Base-by-base conservation (phyloP, 2,797 vertebrate genomes). In the Coilia nasus region DNA sequence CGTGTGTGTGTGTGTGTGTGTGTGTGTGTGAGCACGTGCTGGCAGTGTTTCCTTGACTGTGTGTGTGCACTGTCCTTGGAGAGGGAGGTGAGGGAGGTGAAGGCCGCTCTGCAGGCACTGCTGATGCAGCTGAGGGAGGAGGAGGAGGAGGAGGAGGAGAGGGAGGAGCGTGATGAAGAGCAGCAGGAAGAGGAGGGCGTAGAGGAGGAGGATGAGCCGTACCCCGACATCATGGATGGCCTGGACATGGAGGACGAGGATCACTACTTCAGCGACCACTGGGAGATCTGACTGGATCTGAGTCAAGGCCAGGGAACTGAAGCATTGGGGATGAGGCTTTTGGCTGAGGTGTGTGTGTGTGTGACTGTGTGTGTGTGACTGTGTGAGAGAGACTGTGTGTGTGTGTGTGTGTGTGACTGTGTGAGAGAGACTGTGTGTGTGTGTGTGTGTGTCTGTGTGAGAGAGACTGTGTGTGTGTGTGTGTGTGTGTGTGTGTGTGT, bases 61-160 rank as follows among this genome's bases (percentile, higher is more conserved):
- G 23, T 35, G 50, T 28, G 82, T 50, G 86, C 95, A 98, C 97
- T 96, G 93, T 94, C 93, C 89, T 91, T 98, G 82, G 96, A 96
- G 87, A 94, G 93, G 85, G 96, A 98, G 92, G 96, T 98, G 86
- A 96, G 96, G 95, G 96, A 96, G 90, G 96, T 97, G 84, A 98
- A 98, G 93, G 93, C 95, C 88, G 93, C 95, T 44, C 94, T 98
- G 83, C 96, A 97, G 89, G 92, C 90, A 82, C 89, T 97, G 96
- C 91, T 97, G 82, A 86, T 93, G 82, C 96, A 96, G 90, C 97
- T 98, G 86, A 94, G 96, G 91, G 92, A 94, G 56, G 93, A 92
- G 7, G 91, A 92, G 0, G 90, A 92, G 1, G 88, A 90, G 0
- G 92, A 89, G 17, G 93, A 86, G 67, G 91, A 87, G 85, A 88